A percentile compares a stretch with the other conserved stretches of the same genome.
Evolutionary conservation across 1,140 invertebrate species (phyloP).

Genomic region (Venturia canescens): DNA sequence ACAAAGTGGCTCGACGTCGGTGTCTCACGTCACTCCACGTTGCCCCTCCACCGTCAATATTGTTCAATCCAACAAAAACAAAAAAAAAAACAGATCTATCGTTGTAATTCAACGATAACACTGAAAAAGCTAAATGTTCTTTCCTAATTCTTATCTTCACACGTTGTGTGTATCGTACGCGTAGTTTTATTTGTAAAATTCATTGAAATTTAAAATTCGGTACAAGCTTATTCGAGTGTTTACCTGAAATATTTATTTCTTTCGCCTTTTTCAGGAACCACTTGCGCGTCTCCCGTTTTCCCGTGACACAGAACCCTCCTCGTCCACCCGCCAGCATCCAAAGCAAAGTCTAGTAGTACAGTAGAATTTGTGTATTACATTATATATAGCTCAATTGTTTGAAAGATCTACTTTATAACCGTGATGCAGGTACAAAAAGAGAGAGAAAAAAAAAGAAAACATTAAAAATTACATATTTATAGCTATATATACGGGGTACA

Average conservation of each 20-base stretch:
- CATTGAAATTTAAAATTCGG: too few species aligned
- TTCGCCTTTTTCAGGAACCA: conserved; percentile 26
- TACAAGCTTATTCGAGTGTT: too few species aligned
- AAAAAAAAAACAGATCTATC: too few species aligned
- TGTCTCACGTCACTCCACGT: too few species aligned
- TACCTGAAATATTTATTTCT: background rate
- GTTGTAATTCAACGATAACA: too few species aligned
- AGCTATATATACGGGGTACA: background rate
- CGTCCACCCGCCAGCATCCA: conserved; percentile 17
- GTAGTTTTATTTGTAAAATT: too few species aligned
- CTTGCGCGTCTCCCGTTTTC: conserved; percentile 34
- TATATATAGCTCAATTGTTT: conserved; percentile 1
- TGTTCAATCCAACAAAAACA: too few species aligned
- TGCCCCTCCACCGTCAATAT: too few species aligned
- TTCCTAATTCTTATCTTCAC: too few species aligned
- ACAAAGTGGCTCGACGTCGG: too few species aligned
- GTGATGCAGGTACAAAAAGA: background rate
- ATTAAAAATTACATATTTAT: background rate
- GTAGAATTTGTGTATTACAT: conserved; percentile 10
- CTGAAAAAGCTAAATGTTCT: too few species aligned
- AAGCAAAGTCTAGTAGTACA: conserved; percentile 43
- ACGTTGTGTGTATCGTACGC: too few species aligned
- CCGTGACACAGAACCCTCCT: conserved; percentile 7
- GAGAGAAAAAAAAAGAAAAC: background rate
- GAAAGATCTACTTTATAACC: background rate